These are phyloP conservation scores for Graphium colonna DNA, from an alignment of 2,888 invertebrate species.

Conservation along the genomic window DNA sequence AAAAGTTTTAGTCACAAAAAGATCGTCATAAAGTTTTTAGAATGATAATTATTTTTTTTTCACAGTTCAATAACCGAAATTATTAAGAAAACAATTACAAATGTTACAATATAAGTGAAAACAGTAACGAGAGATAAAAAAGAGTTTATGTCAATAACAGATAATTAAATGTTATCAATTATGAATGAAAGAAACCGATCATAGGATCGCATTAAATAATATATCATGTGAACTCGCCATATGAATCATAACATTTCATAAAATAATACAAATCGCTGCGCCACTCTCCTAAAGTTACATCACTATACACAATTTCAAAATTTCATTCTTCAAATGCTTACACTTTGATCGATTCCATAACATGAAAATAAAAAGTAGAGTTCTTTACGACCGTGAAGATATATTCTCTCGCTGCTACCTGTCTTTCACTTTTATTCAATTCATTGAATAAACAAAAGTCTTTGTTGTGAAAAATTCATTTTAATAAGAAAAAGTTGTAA, in stretches of 20 bases:
- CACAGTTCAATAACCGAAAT: too few relatives aligned
- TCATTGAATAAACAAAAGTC: neutral
- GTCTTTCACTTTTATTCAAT: neutral
- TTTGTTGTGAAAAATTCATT: neutral
- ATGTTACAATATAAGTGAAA: too few relatives aligned
- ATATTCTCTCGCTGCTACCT: too few relatives aligned
- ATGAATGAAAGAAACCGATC: too few relatives aligned
- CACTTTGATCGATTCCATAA: slow-evolving; percentile 32
- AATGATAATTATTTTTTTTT: too few relatives aligned
- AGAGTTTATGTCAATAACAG: neutral
- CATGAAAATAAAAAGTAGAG: slow-evolving; percentile 7
- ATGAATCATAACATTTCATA: neutral
- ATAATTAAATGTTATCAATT: neutral
- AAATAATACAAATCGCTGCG: slow-evolving; percentile 24
- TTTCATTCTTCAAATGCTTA: slow-evolving; percentile 33
- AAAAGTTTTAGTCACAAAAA: slow-evolving; percentile 42
- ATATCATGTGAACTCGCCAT: neutral
- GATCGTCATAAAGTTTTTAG: slow-evolving; percentile 24
- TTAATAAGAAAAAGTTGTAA: neutral
- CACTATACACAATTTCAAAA: slow-evolving; percentile 41
- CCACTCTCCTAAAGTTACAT: slow-evolving; percentile 44
- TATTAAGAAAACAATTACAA: too few relatives aligned
- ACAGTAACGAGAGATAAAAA: slow-evolving; percentile 22
- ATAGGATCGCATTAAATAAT: too few relatives aligned
- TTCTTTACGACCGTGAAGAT: too few relatives aligned